Evolutionary conservation across 1,140 invertebrate species (phyloP).

Genomic region (Sminthurinus signatus): DNA sequence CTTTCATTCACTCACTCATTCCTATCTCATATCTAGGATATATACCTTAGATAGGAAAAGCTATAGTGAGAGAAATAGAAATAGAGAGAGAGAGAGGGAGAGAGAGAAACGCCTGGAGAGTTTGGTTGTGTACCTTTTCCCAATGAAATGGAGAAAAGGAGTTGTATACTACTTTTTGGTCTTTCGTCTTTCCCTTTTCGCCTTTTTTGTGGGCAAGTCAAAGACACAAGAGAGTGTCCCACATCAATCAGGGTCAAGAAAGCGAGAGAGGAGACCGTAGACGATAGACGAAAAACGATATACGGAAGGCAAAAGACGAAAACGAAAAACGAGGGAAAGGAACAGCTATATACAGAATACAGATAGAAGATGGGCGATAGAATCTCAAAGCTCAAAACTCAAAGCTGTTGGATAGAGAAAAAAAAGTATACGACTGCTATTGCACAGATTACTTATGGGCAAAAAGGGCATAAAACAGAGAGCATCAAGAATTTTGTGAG

Average conservation of each 20-base stretch:
- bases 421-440: too few species aligned
- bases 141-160: neutral
- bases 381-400: too few species aligned
- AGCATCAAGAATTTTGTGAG: neutral
- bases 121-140: constrained; percentile 10
- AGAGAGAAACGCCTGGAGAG: constrained; percentile 24
- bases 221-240: neutral
- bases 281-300: too few species aligned
- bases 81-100: neutral
- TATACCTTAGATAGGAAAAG: neutral
- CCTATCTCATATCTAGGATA: neutral
- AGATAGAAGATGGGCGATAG: too few species aligned
- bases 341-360: too few species aligned
- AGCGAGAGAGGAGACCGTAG: neutral
- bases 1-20: neutral
- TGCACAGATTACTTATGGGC: neutral
- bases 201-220: neutral
- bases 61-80: neutral
- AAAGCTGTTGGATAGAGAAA: too few species aligned
- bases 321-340: too few species aligned
- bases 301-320: too few species aligned
- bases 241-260: neutral
- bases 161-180: neutral
- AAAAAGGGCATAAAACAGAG: neutral
- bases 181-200: neutral